phyloP scores from a whole-genome alignment of 2,797 vertebrate species.

The Enteromius paludinosus region DNA sequence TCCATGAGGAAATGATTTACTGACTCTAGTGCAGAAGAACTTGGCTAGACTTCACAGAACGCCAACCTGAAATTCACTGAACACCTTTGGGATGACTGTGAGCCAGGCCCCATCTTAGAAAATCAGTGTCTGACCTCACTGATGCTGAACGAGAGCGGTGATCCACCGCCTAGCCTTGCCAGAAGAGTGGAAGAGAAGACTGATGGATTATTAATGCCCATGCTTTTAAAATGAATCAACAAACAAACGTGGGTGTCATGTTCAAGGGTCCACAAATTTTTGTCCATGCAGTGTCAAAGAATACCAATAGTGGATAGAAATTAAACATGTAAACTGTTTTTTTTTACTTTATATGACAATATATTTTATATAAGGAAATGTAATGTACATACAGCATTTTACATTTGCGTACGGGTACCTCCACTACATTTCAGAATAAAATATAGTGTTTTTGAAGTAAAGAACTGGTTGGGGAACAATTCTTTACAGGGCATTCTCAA shows the following conservation, averaged over 20 bases:
- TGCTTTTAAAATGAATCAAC: background rate
- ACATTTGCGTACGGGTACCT: background rate
- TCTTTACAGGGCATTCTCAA: background rate
- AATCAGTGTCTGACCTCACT: slow-evolving; percentile 1
- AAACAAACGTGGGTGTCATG: background rate
- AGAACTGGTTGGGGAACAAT: background rate
- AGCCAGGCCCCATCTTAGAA: background rate
- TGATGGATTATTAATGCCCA: background rate
- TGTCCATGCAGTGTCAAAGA: background rate
- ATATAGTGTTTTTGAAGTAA: background rate
- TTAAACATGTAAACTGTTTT: background rate
- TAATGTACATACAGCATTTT: background rate
- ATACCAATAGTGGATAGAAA: background rate
- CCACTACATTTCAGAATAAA: background rate
- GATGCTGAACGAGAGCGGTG: background rate
- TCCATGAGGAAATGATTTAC: background rate
- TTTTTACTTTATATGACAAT: background rate
- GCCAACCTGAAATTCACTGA: background rate
- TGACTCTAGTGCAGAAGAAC: background rate
- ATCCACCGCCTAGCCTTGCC: background rate
- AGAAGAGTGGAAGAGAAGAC: slow-evolving; percentile 1
- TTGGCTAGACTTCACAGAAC: slow-evolving; percentile 20
- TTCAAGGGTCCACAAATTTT: background rate
- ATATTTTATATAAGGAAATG: background rate
- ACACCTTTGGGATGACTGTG: background rate